These are phyloP conservation scores for Yponomeuta cagnagella DNA, from an alignment of 2,888 invertebrate genomes.

Conservation along the genomic window DNA sequence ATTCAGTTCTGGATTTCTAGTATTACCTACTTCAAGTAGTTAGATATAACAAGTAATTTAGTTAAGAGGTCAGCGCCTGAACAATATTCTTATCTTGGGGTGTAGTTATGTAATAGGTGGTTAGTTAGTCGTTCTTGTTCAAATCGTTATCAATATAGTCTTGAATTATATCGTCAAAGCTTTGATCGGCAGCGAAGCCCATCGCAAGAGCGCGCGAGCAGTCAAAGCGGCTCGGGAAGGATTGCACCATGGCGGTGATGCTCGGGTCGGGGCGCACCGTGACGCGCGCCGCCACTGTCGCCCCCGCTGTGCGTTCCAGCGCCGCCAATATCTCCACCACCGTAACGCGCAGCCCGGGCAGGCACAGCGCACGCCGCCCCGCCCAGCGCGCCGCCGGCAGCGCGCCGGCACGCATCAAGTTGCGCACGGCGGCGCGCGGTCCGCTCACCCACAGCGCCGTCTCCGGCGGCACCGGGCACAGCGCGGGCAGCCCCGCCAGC, in stretches of 20 bases:
- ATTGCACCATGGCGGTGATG: slow-evolving; percentile 42
- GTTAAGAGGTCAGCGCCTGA: too few relatives aligned
- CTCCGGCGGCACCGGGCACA: slow-evolving; percentile 44
- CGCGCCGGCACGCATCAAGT: slow-evolving; percentile 44
- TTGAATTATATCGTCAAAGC: slow-evolving; percentile 45
- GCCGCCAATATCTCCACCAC: slow-evolving; percentile 46
- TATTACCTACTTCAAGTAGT: too few relatives aligned
- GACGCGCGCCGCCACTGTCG: slow-evolving; percentile 37
- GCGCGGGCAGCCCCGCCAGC: slow-evolving; percentile 37
- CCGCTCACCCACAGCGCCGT: slow-evolving; percentile 51
- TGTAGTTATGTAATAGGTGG: neutral
- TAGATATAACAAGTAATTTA: too few relatives aligned
- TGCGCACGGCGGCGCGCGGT: slow-evolving; percentile 43
- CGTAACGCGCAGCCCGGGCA: slow-evolving; percentile 52
- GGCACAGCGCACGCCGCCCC: slow-evolving; percentile 40
- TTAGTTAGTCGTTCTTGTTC: neutral
- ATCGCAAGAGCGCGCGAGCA: slow-evolving; percentile 42
- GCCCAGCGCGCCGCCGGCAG: slow-evolving; percentile 31
- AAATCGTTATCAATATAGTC: slow-evolving; percentile 38
- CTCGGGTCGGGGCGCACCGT: slow-evolving; percentile 36
- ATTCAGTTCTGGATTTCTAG: too few relatives aligned
- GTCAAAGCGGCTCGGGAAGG: slow-evolving; percentile 50
- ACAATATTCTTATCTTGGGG: too few relatives aligned
- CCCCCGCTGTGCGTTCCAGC: slow-evolving; percentile 44
- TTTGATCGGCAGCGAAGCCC: slow-evolving; percentile 46